A percentile compares a stretch with the other conserved stretches of the same genome.
Evolutionary conservation across 2,888 invertebrate species (phyloP).

Genomic region (Anthophora plumipes): DNA sequence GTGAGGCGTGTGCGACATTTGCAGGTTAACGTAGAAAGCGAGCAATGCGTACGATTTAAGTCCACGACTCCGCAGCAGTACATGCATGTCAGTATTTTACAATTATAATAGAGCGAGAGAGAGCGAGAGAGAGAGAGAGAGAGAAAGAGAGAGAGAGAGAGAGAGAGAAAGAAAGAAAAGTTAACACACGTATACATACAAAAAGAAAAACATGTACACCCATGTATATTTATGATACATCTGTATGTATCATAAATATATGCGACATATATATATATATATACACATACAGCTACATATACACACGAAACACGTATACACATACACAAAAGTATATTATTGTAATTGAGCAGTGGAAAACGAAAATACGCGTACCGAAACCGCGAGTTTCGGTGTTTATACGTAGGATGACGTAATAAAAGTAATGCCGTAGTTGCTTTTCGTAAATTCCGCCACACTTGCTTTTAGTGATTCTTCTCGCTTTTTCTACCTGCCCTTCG

Average conservation of each 20-base stretch:
- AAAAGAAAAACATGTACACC: conserved; percentile 8
- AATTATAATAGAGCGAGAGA: conserved; percentile 60
- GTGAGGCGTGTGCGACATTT: conserved; percentile 24
- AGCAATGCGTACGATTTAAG: conserved; percentile 54
- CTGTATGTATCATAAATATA: too few species aligned
- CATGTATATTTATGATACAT: conserved; percentile 44
- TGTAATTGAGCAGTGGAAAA: conserved; percentile 61
- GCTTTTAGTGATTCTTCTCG: conserved; percentile 56
- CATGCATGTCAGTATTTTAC: conserved; percentile 73
- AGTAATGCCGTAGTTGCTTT: conserved; percentile 70
- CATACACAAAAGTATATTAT: conserved; percentile 50
- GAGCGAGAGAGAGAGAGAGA: too few species aligned
- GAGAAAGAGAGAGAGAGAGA: too few species aligned
- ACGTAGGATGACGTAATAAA: conserved; percentile 70
- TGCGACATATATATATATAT: neutral
- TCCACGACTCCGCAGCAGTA: conserved; percentile 63
- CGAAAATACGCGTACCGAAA: conserved; percentile 63
- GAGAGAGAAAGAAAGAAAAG: conserved; percentile 35
- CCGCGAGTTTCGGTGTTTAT: conserved; percentile 65
- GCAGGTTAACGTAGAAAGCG: conserved; percentile 25
- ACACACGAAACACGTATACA: neutral
- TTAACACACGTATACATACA: conserved; percentile 36
- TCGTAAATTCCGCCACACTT: conserved; percentile 64
- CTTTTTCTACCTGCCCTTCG: conserved; percentile 66
- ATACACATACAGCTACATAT: neutral